Conservation (phyloP, 2,888 invertebrate genomes). For the Enchytraeus crypticus region DNA sequence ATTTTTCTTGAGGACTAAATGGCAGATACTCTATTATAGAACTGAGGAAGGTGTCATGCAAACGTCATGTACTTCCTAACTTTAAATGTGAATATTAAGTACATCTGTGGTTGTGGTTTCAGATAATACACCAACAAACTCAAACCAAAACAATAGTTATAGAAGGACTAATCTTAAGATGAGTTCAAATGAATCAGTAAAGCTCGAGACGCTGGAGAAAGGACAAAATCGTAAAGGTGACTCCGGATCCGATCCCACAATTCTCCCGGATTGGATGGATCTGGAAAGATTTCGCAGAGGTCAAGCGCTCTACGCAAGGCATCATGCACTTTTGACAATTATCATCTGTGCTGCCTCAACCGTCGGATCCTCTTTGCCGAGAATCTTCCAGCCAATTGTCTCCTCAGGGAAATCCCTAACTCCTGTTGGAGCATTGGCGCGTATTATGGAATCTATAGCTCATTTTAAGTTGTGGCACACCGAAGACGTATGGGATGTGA, state of each 20-base stretch:
- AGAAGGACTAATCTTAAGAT: too few species aligned
- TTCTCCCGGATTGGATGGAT: conserved; percentile 49
- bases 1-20: too few species aligned
- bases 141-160: too few species aligned
- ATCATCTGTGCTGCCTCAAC: too few species aligned
- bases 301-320: conserved; percentile 65
- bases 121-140: too few species aligned
- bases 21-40: too few species aligned
- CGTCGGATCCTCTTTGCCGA: conserved; percentile 65
- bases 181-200: too few species aligned
- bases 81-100: too few species aligned
- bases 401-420: conserved; percentile 65
- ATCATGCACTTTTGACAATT: conserved; percentile 68
- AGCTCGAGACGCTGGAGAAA: too few species aligned
- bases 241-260: conserved; percentile 8
- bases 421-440: conserved; percentile 59
- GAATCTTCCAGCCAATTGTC: conserved; percentile 63
- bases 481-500: conserved; percentile 56
- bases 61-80: too few species aligned
- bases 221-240: conserved; percentile 7
- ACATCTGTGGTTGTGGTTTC: too few species aligned
- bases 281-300: conserved; percentile 53
- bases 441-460: conserved; percentile 70
- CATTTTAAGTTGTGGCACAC: conserved; percentile 74
- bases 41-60: too few species aligned